phyloP scores from a whole-genome alignment of 2,113 vertebrate genomes.

The Thryonomys swinderianus region DNA sequence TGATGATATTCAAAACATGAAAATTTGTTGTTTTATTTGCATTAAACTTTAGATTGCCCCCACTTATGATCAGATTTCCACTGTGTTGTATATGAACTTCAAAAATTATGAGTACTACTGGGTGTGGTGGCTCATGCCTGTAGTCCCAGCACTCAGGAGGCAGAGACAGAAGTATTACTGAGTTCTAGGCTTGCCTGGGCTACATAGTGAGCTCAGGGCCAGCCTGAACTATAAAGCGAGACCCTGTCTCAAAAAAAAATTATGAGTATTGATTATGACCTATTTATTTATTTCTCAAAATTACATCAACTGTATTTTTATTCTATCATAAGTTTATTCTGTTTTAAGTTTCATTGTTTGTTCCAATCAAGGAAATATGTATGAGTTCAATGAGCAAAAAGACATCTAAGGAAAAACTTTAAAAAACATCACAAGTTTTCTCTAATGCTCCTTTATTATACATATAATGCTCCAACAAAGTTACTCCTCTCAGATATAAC shows the following conservation, averaged over 20 bases:
- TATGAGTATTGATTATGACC: background rate
- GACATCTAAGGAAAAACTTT: background rate
- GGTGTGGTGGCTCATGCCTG: no score
- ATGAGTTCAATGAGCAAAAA: background rate
- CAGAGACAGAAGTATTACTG: no score
- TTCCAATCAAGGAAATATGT: background rate
- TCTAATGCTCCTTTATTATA: background rate
- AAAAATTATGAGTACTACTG: background rate
- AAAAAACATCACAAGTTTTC: background rate
- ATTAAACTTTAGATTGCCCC: background rate
- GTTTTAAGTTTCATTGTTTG: background rate
- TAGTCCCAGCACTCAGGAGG: no score
- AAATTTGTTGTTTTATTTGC: background rate
- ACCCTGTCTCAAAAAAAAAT: no score
- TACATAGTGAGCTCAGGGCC: no score
- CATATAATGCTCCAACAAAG: background rate
- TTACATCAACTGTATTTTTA: background rate
- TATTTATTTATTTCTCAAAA: background rate
- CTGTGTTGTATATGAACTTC: background rate
- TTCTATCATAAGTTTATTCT: background rate
- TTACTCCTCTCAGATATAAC: background rate
- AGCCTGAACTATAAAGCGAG: no score
- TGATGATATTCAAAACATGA: background rate
- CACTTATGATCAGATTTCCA: background rate
- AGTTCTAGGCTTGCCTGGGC: no score